These are phyloP conservation scores for Barbus barbus DNA, from an alignment of 2,113 vertebrate genomes.

Conservation along the genomic window DNA sequence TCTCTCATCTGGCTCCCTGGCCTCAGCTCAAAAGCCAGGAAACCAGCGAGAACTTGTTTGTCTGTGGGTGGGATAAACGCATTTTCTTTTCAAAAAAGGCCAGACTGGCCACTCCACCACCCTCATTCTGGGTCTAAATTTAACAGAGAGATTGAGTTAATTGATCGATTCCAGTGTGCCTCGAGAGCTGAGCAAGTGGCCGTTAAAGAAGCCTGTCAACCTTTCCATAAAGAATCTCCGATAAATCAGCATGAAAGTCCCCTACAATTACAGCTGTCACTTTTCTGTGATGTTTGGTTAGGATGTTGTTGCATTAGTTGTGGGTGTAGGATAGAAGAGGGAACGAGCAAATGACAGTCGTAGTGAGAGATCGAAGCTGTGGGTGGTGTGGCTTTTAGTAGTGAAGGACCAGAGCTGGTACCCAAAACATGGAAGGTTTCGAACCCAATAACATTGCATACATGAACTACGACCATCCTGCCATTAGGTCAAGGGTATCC, in stretches of 20 bases:
- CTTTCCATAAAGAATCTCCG: slow-evolving; percentile 14
- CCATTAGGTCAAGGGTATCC: too few relatives aligned
- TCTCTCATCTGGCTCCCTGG: slow-evolving; percentile 26
- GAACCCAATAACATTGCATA: not conserved
- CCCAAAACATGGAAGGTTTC: not conserved
- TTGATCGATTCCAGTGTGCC: slow-evolving; percentile 40
- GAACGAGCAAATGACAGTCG: not conserved
- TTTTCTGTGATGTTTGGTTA: slow-evolving; percentile 15
- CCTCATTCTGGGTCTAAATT: slow-evolving; percentile 76
- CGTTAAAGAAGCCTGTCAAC: slow-evolving; percentile 12
- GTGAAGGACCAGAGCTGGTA: not conserved
- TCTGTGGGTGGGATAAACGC: slow-evolving; percentile 65
- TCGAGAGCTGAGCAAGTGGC: not conserved
- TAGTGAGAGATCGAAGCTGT: not conserved
- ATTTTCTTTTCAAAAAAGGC: slow-evolving; percentile 66
- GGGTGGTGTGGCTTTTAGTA: not conserved
- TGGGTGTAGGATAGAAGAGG: not conserved
- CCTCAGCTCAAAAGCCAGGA: slow-evolving; percentile 58
- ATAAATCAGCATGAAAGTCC: slow-evolving; percentile 7
- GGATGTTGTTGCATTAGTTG: not conserved
- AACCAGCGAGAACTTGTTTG: slow-evolving; percentile 56
- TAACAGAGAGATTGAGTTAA: slow-evolving; percentile 67
- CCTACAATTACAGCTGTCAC: slow-evolving; percentile 29
- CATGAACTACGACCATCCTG: too few relatives aligned
- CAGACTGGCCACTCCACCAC: slow-evolving; percentile 63